Conservation (phyloP, 2,113 vertebrate species). For the Macheiramphus alcinus region DNA sequence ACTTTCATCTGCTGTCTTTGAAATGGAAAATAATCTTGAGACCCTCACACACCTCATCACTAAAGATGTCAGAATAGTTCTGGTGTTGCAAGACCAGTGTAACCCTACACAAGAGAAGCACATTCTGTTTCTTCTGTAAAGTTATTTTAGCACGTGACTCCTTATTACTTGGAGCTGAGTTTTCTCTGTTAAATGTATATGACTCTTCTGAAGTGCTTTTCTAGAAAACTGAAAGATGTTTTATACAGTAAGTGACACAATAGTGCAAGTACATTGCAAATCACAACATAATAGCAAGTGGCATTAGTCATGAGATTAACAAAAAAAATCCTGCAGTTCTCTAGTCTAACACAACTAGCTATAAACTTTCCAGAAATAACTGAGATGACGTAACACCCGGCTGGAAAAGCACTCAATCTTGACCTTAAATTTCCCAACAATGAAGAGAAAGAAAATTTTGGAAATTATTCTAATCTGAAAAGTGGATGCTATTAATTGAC, state of each 20-base stretch:
- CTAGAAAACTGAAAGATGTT: neutral
- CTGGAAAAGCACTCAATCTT: neutral
- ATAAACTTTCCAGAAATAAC: neutral
- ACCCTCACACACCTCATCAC: neutral
- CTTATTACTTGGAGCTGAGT: neutral
- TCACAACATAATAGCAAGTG: neutral
- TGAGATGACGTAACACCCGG: neutral
- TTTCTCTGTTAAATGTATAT: neutral
- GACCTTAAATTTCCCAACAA: neutral
- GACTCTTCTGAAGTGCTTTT: neutral
- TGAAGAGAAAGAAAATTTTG: neutral
- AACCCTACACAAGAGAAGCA: neutral
- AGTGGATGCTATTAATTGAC: neutral
- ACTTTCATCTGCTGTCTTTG: neutral
- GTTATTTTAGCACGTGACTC: neutral
- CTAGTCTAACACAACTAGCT: neutral
- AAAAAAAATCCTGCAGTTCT: neutral
- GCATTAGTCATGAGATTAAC: neutral
- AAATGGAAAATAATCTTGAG: neutral
- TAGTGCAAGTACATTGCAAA: neutral
- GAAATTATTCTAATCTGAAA: neutral
- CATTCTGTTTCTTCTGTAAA: neutral
- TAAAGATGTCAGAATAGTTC: neutral
- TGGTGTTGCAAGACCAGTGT: neutral
- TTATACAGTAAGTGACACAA: neutral